Evolutionary conservation across 1,140 invertebrate genomes (phyloP).

Genomic region (Papilio aristodemus): DNA sequence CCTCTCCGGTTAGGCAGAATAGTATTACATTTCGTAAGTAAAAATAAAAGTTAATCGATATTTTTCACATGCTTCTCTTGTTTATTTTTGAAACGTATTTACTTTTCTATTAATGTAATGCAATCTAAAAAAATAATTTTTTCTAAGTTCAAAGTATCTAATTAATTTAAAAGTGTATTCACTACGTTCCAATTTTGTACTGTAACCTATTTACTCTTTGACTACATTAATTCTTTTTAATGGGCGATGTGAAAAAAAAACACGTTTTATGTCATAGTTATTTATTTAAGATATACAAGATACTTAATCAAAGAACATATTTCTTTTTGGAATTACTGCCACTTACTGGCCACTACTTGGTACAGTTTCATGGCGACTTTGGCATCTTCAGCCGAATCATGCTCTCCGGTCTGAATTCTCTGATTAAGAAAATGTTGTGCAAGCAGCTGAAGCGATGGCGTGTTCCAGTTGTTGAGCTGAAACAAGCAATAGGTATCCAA

Average conservation of each 20-base stretch:
- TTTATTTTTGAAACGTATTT: too few relatives aligned
- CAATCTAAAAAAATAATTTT: too few relatives aligned
- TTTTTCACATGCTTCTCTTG: too few relatives aligned
- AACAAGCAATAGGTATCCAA: slow-evolving; percentile 1
- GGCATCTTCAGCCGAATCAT: slow-evolving; percentile 23
- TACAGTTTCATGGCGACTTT: slow-evolving; percentile 22
- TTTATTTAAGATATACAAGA: neutral
- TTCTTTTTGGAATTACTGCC: neutral
- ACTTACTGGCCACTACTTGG: slow-evolving; percentile 4
- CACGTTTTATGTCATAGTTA: neutral
- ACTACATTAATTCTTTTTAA: too few relatives aligned
- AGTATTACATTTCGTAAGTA: too few relatives aligned
- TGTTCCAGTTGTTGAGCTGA: slow-evolving; percentile 23
- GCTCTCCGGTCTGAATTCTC: slow-evolving; percentile 6
- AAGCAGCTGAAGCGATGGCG: slow-evolving; percentile 13
- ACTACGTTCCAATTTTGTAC: too few relatives aligned
- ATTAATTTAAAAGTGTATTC: too few relatives aligned
- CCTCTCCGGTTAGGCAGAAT: neutral
- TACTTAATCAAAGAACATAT: neutral
- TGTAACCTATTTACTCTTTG: too few relatives aligned
- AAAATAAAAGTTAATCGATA: too few relatives aligned
- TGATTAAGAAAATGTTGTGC: neutral
- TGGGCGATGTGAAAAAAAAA: too few relatives aligned
- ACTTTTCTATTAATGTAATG: too few relatives aligned
- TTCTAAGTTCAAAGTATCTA: too few relatives aligned